Conservation (phyloP, 1,140 invertebrate genomes). For the Bombus confusus region DNA sequence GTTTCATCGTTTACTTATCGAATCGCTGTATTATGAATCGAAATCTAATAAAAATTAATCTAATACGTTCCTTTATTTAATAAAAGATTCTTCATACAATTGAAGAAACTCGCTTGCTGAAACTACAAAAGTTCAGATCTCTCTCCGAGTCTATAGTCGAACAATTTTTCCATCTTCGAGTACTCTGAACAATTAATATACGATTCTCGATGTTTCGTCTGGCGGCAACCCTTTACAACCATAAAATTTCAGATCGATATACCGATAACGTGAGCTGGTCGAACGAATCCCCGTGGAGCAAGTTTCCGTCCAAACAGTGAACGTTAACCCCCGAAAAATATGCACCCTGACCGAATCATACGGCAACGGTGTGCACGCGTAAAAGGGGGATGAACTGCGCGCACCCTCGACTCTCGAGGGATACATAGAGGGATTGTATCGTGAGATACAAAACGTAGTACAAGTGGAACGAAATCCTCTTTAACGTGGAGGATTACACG, state of each 20-base stretch:
- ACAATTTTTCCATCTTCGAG: not conserved
- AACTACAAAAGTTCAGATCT: too few species aligned
- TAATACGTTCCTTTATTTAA: too few species aligned
- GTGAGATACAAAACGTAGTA: slow-evolving; percentile 21
- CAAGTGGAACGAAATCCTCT: slow-evolving; percentile 27
- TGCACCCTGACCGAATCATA: slow-evolving; percentile 45
- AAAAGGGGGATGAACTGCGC: slow-evolving; percentile 7
- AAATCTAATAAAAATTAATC: too few species aligned
- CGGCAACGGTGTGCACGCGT: not conserved
- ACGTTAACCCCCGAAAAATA: slow-evolving; percentile 45
- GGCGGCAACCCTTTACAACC: slow-evolving; percentile 38
- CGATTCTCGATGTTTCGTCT: not conserved
- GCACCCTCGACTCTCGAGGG: slow-evolving; percentile 10
- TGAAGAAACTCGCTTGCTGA: too few species aligned
- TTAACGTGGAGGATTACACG: slow-evolving; percentile 18
- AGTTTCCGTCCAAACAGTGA: slow-evolving; percentile 16
- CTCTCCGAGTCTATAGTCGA: not conserved
- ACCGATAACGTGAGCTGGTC: not conserved
- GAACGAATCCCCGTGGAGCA: slow-evolving; percentile 14
- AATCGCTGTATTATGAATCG: too few species aligned
- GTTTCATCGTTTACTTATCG: too few species aligned
- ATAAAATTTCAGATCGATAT: slow-evolving; percentile 57
- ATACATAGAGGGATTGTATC: too few species aligned
- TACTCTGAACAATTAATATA: not conserved
- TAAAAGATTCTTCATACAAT: too few species aligned